Conservation (phyloP, 2,888 invertebrate genomes). For the Drosophila engyochracea region DNA sequence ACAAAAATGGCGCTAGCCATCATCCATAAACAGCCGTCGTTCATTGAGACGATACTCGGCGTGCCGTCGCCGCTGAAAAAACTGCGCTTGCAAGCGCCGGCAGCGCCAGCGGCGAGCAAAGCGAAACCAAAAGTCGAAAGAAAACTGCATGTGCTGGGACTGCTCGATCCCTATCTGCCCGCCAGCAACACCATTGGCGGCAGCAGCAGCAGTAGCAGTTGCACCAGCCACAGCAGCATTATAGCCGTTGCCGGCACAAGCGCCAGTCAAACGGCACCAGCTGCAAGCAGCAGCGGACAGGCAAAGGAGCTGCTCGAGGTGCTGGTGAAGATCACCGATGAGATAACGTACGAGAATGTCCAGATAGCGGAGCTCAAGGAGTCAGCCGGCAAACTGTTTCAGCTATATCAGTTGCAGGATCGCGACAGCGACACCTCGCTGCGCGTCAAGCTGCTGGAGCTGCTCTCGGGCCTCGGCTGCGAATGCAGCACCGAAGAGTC, state of each 20-base stretch:
- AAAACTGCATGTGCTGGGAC: conserved; percentile 66
- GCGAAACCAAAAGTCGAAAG: conserved; percentile 53
- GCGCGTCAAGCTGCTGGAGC: conserved; percentile 81
- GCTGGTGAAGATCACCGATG: conserved; percentile 83
- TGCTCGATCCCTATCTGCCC: conserved; percentile 64
- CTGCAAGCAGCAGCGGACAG: conserved; percentile 10
- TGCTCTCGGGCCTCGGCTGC: conserved; percentile 80
- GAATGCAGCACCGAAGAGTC: conserved; percentile 78
- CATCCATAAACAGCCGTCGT: conserved; percentile 55
- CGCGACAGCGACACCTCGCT: conserved; percentile 80
- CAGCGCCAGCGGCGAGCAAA: conserved; percentile 29
- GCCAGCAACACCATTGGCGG: background rate
- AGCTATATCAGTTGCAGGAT: conserved; percentile 81
- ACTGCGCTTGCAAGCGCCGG: conserved; percentile 74
- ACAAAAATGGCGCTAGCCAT: conserved; percentile 63
- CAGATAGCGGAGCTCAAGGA: conserved; percentile 78
- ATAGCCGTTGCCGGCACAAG: background rate
- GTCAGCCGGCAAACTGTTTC: conserved; percentile 75
- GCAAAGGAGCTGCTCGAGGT: conserved; percentile 80
- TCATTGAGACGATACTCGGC: conserved; percentile 61
- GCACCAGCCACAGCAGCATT: conserved; percentile 1
- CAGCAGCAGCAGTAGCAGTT: background rate
- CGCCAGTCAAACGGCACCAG: background rate
- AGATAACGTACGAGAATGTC: conserved; percentile 73
- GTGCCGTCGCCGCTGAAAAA: conserved; percentile 72